These are phyloP conservation scores for Andrena hattorfiana DNA, from an alignment of 2,888 invertebrate genomes.

Conservation along the genomic window DNA sequence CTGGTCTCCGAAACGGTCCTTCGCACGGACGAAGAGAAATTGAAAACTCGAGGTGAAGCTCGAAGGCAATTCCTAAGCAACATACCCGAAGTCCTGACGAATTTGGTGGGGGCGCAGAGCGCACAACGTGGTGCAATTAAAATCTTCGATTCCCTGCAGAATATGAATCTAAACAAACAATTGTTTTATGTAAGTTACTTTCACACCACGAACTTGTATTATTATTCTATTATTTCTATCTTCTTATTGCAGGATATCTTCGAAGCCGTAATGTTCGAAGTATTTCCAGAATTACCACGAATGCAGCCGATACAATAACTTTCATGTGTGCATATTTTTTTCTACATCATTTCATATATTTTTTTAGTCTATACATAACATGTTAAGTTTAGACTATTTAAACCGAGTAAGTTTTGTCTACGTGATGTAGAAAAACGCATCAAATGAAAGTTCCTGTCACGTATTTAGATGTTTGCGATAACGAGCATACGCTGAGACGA, in stretches of 20 bases:
- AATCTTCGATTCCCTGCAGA: conserved; percentile 94
- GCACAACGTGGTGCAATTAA: conserved; percentile 94
- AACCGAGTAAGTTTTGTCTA: conserved; percentile 10
- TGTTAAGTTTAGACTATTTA: conserved; percentile 3
- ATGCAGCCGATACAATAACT: conserved; percentile 36
- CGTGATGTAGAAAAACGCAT: background rate
- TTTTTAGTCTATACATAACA: background rate
- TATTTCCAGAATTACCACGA: conserved; percentile 86
- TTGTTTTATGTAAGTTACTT: conserved; percentile 92
- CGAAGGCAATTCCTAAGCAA: conserved; percentile 89
- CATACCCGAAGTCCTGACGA: conserved; percentile 92
- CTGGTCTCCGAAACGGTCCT: conserved; percentile 87
- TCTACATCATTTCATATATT: conserved; percentile 18
- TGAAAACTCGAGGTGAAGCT: conserved; percentile 90
- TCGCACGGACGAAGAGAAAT: conserved; percentile 88
- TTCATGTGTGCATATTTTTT: background rate
- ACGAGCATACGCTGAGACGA: too few species aligned
- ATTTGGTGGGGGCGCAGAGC: conserved; percentile 94
- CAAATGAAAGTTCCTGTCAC: background rate
- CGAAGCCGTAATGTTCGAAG: conserved; percentile 86
- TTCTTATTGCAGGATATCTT: conserved; percentile 85
- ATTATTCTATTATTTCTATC: background rate
- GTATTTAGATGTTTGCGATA: background rate
- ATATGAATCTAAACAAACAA: conserved; percentile 94
- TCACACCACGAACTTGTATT: background rate